Conservation (phyloP, 1,140 invertebrate genomes). For the Branchinecta lindahli region DNA sequence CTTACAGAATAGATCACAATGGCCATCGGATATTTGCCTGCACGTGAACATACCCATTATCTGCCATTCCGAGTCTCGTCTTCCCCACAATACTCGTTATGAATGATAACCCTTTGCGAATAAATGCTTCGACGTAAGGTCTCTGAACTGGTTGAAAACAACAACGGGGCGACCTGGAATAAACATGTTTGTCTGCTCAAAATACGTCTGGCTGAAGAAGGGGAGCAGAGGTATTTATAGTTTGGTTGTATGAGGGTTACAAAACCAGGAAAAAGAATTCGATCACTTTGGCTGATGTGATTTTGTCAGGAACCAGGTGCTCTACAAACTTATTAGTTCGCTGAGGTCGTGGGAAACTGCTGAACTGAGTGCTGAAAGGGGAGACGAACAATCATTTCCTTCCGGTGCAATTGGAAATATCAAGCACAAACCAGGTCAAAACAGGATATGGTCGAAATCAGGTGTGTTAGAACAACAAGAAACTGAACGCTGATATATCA, state of each 20-base stretch:
- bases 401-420: neutral
- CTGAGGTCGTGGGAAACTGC: neutral
- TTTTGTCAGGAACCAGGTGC: neutral
- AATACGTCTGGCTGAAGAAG: constrained; percentile 4
- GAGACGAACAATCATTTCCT: neutral
- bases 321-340: neutral
- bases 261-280: neutral
- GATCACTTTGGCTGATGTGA: neutral
- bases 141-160: neutral
- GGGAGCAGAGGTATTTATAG: constrained; percentile 6
- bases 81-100: neutral
- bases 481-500: no score
- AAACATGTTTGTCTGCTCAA: constrained; percentile 5
- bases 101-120: neutral
- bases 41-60: no score
- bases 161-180: neutral
- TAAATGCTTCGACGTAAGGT: neutral
- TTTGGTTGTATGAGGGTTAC: neutral
- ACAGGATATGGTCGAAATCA: no score
- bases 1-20: no score
- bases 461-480: no score
- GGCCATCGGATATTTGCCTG: no score
- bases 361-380: neutral
- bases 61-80: no score
- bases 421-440: no score